Conservation (phyloP, 1,140 invertebrate species). For the Saxidomus purpurata region DNA sequence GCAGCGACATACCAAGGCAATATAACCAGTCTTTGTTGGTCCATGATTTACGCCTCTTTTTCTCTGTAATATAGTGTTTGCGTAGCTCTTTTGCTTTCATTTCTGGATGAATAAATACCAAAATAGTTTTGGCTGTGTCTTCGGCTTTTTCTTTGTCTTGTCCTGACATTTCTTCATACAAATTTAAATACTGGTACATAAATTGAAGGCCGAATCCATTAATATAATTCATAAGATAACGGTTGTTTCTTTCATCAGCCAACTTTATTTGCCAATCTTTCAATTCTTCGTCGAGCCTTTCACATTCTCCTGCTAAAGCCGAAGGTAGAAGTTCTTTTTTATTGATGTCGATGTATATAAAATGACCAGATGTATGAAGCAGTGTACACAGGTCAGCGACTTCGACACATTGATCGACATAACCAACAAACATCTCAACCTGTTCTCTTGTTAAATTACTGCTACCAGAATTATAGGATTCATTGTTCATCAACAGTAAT, state of each 20-base stretch:
- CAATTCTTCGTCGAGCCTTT: not conserved
- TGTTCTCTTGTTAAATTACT: not conserved
- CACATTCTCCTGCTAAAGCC: not conserved
- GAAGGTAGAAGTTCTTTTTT: not conserved
- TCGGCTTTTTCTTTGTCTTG: not conserved
- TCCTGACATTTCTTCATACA: not conserved
- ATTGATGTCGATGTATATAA: not conserved
- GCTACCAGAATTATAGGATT: not conserved
- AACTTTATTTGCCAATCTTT: not conserved
- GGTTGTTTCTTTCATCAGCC: not conserved
- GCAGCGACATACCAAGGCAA: not conserved
- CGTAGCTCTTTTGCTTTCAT: not conserved
- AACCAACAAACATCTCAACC: conserved; percentile 31
- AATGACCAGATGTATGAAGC: conserved; percentile 61
- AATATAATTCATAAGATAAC: conserved; percentile 64
- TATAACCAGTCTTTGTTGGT: not conserved
- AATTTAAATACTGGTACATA: not conserved
- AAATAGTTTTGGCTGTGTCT: not conserved
- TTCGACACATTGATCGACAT: conserved; percentile 22
- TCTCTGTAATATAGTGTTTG: not conserved
- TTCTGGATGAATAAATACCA: conserved; percentile 49
- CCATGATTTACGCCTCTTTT: not conserved
- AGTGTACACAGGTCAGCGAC: not conserved
- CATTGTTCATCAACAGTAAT: conserved; percentile 60
- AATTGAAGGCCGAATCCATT: not conserved